Evolutionary conservation across 2,797 vertebrate species (phyloP), one percentile per base, ranked within the genome.

Genomic region (Argyrosomus regius): DNA sequence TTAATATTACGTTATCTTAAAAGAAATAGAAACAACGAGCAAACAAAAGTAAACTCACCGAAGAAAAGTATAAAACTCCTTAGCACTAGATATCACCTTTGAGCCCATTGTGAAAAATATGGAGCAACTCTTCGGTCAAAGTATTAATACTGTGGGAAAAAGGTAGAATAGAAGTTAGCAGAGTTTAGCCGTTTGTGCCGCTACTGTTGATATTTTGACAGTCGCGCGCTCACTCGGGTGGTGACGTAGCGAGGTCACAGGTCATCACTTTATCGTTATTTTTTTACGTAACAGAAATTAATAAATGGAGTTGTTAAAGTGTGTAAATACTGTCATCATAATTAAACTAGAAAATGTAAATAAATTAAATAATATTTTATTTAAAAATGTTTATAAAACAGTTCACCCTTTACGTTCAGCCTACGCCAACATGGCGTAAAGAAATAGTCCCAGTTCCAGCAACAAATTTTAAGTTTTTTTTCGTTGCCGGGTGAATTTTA

Each of bases 381-480:
- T 8, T 16, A 13, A 43, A 4, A 48, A 39, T 39, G 35, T 39
- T 39, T 2, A 9, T 39, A 24, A 72, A 41, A 16, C 50, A 61
- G 39, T 1, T 43, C 9, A 10, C 3, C 16, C 22, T 10, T 7
- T 22, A 31, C 11, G 11, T 17, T 45, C 24, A 17, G 60, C 63
- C 22, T 92, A 61, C 87, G 90, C 85, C 72, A 77, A 59, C 39
- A 60, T 31, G 31, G 56, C 61, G 63, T 78, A 50, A 82, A 75
- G 63, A 94, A 88, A 91, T 95, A 95, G 94, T 93, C 11, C 94
- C 82, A 26, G 22, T 7, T 49, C 11, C 24, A 22, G 4, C 1
- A 66, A 20, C 10, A 41, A 17, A 39, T 1, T 57, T 52, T 9
- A 14, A 14, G 24, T 6, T 10, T 6, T 0, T 66, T 22, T 35